These are phyloP conservation scores for Philopedon plagiatum DNA, from an alignment of 2,888 invertebrate species.

Conservation along the genomic window DNA sequence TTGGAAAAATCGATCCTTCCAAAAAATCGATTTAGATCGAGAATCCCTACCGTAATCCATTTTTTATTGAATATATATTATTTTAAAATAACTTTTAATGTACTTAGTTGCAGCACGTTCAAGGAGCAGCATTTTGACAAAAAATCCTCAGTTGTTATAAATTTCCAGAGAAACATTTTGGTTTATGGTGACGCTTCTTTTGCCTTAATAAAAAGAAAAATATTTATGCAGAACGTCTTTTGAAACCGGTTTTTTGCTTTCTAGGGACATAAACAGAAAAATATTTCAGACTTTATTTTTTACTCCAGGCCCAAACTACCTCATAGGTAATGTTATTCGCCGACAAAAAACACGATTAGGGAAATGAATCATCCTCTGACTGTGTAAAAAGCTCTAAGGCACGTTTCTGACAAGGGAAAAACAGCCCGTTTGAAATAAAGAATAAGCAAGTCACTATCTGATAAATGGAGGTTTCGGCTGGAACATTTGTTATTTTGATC, in stretches of 20 bases:
- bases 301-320: constrained; percentile 20
- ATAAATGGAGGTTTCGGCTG: constrained; percentile 35
- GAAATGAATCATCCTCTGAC: constrained; percentile 42
- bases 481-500: constrained; percentile 46
- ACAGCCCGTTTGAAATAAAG: constrained; percentile 39
- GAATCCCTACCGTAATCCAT: too few species aligned
- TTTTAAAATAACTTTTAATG: too few species aligned
- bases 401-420: constrained; percentile 27
- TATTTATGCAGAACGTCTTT: constrained; percentile 8
- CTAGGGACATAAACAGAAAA: background rate
- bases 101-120: too few species aligned
- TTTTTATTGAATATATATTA: too few species aligned
- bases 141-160: too few species aligned
- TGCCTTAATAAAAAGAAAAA: constrained; percentile 20
- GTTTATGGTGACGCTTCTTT: too few species aligned
- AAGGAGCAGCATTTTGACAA: too few species aligned
- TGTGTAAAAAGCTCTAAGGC: constrained; percentile 28
- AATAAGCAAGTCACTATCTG: constrained; percentile 45
- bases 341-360: constrained; percentile 38
- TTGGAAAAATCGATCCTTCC: too few species aligned
- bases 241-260: background rate
- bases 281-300: constrained; percentile 16
- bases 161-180: background rate
- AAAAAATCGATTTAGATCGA: too few species aligned
- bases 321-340: constrained; percentile 36